Conservation (phyloP, 2,113 vertebrate species). For the Elephas maximus region DNA sequence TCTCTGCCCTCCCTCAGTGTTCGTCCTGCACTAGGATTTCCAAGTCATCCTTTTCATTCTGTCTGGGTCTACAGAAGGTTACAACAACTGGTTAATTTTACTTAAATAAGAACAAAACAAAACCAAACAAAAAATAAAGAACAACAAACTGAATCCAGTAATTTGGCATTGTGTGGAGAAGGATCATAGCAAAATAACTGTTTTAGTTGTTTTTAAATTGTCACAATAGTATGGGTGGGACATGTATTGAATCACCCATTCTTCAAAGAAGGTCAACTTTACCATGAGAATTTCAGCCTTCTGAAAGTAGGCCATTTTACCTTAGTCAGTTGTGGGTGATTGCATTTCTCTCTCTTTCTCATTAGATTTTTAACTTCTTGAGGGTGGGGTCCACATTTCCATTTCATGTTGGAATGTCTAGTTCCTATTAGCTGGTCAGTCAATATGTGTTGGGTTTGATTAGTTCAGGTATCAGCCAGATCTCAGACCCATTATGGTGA, state of each 20-base stretch:
- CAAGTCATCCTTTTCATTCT: neutral
- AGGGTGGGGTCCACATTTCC: neutral
- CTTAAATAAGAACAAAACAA: conserved; percentile 31
- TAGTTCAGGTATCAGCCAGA: neutral
- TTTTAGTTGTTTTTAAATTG: neutral
- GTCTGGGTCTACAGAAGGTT: neutral
- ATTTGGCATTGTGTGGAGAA: neutral
- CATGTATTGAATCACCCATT: neutral
- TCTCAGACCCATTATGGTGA: too few relatives aligned
- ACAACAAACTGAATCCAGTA: neutral
- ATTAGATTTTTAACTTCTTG: neutral
- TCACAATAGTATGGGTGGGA: neutral
- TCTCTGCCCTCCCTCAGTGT: neutral
- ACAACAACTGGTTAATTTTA: conserved; percentile 20
- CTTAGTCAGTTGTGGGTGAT: neutral
- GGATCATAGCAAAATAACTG: conserved; percentile 34
- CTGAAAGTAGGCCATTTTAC: neutral
- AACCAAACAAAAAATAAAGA: conserved; percentile 3
- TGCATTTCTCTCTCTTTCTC: neutral
- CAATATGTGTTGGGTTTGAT: neutral
- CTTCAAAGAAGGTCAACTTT: neutral
- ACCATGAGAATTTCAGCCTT: neutral
- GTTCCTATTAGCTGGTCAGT: neutral
- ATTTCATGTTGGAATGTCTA: neutral
- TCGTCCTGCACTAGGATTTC: neutral